phyloP scores from a whole-genome alignment of 2,888 invertebrate genomes.

The Epicampocera succincta region DNA sequence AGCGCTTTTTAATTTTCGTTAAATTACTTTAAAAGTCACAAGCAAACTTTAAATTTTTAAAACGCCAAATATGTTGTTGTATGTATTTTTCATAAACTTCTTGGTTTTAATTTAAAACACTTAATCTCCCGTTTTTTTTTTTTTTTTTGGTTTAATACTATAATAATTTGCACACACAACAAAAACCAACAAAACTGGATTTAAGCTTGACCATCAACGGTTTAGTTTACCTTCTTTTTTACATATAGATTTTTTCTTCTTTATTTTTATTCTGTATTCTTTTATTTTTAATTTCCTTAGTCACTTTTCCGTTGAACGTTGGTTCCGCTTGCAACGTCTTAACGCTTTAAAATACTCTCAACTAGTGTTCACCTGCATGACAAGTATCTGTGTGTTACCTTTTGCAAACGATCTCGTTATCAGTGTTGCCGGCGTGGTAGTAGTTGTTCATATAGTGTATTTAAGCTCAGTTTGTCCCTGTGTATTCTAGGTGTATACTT shows the following conservation, averaged over 20 bases:
- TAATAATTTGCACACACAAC: conserved; percentile 68
- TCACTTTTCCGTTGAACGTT: conserved; percentile 19
- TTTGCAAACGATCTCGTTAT: conserved; percentile 26
- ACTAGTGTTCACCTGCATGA: conserved; percentile 65
- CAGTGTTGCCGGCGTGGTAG: too few species aligned
- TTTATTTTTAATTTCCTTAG: conserved; percentile 40
- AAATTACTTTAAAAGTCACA: too few species aligned
- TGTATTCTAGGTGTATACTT: too few species aligned
- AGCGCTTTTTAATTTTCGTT: not conserved
- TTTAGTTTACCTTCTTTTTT: conserved; percentile 63
- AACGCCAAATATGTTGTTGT: too few species aligned
- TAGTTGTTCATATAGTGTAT: too few species aligned
- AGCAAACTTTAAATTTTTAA: too few species aligned
- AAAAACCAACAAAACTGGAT: conserved; percentile 76
- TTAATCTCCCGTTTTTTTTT: conserved; percentile 39
- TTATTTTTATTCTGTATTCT: conserved; percentile 59
- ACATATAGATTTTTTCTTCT: conserved; percentile 54
- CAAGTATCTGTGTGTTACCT: conserved; percentile 58
- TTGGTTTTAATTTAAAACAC: conserved; percentile 9
- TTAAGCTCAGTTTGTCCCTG: too few species aligned
- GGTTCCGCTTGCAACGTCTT: conserved; percentile 73
- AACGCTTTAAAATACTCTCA: conserved; percentile 76
- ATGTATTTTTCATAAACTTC: not conserved
- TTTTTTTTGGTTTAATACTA: too few species aligned
- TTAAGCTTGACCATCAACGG: conserved; percentile 71